Conservation (phyloP, 2,888 invertebrate genomes). For the Spisula solida region DNA sequence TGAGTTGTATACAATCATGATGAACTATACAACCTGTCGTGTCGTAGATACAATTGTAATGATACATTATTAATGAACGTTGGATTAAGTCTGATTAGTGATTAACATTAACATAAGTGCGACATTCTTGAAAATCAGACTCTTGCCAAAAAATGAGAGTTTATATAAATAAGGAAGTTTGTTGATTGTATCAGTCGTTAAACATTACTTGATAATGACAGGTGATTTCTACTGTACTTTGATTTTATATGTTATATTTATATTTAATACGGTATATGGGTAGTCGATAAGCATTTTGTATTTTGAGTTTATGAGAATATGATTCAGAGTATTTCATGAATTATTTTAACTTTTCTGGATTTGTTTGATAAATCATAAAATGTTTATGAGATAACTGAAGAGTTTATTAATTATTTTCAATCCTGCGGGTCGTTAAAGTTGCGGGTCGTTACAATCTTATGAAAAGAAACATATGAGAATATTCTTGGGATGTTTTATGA, state of each 20-base stretch:
- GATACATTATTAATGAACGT: not conserved
- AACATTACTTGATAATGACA: not conserved
- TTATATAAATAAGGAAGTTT: slow-evolving; percentile 10
- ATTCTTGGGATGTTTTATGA: no score
- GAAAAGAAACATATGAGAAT: no score
- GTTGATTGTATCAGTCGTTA: not conserved
- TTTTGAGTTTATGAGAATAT: slow-evolving; percentile 3
- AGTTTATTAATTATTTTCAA: no score
- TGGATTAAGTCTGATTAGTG: not conserved
- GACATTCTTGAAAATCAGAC: not conserved
- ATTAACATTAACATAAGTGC: slow-evolving; percentile 4
- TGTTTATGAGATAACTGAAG: no score
- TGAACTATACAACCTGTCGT: not conserved
- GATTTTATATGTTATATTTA: no score
- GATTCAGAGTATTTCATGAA: not conserved
- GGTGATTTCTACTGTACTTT: not conserved
- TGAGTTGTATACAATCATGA: not conserved
- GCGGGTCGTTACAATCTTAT: no score
- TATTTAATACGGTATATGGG: not conserved
- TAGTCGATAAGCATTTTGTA: not conserved
- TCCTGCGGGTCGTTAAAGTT: no score
- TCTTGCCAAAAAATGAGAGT: not conserved
- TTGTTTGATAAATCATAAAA: no score
- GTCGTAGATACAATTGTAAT: not conserved
- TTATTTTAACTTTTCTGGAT: not conserved